Evolutionary conservation across 2,888 invertebrate genomes (phyloP), one percentile per base, ranked within the genome.

Genomic region (Ethmia dodecea): DNA sequence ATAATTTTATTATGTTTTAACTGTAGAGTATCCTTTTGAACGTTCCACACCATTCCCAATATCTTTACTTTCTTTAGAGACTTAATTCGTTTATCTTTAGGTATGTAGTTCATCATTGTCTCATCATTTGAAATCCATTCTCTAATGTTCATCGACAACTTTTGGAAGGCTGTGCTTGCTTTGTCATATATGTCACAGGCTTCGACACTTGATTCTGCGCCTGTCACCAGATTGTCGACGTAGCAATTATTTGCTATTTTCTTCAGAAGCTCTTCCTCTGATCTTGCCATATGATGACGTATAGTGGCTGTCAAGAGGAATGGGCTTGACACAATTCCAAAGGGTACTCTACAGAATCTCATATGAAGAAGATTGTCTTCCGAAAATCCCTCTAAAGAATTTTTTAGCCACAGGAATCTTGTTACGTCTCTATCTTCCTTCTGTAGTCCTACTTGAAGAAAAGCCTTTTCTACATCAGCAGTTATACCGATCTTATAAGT

Each of bases 391-490:
- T 29, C 29, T 2, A 1, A 9, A 2, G 31, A 18, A 11, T 38
- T 29, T 16, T 38, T 41, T 3, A 43, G 5, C 45, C 43, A 46
- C 5, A 46, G 20, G 28, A 46, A 40, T 14, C 43, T 25, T 8
- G 41, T 44, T 1, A 44, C 47, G 14, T 44, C 41, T 13, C 41
- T 8, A 15, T 43, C 42, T 3, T 33, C 20, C 6, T 27, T 9
- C 12, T 45, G 39, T 1, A 45, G 31, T 1, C 34, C 32, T 2
- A 42, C 26, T 14, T 36, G 43, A 3, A 46, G 30, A 31, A 45
- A 45, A 5, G 42, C 45, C 18, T 45, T 45, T 24, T 45, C 45
- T 6, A 45, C 38, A 29, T 46, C 45, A 8, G 41, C 43, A 1
- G 13, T 11, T n/a, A 46, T 27, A 5, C 36, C 46, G 3, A 43